A percentile compares a stretch with the other conserved stretches of the same genome.
phyloP scores from a whole-genome alignment of 2,113 vertebrate genomes.

The Eudyptes chrysolophus region DNA sequence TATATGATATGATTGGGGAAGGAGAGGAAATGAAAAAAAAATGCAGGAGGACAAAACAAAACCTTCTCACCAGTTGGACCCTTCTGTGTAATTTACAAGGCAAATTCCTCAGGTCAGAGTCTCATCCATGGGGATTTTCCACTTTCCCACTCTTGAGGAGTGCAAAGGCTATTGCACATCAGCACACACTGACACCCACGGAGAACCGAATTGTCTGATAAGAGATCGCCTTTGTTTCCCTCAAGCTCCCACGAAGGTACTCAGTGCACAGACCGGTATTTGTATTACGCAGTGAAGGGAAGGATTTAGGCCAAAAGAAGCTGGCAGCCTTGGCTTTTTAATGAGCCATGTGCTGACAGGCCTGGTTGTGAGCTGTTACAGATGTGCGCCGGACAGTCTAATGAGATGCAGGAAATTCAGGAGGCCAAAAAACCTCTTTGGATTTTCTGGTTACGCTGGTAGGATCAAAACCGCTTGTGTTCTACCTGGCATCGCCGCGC shows the following conservation, averaged over 20 bases:
- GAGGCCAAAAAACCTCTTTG: not conserved
- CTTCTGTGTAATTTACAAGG: not conserved
- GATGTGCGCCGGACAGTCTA: not conserved
- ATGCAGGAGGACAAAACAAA: not conserved
- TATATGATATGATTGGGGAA: not conserved
- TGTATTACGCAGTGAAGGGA: not conserved
- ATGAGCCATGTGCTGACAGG: slow-evolving; percentile 11
- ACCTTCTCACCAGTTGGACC: not conserved
- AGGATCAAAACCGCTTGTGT: not conserved
- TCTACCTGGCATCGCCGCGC: not conserved
- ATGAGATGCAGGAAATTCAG: not conserved
- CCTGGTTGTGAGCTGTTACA: slow-evolving; percentile 48
- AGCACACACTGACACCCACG: not conserved
- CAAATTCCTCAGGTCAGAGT: not conserved
- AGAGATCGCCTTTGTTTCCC: not conserved
- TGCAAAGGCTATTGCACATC: not conserved
- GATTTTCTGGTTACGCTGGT: not conserved
- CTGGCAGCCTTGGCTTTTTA: slow-evolving; percentile 3
- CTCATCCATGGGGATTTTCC: not conserved
- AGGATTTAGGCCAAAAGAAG: slow-evolving; percentile 6
- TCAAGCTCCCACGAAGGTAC: not conserved
- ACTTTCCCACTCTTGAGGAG: not conserved
- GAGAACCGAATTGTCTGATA: not conserved
- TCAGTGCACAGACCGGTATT: not conserved
- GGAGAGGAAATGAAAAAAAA: not conserved